Base-by-base conservation (phyloP, 2,113 vertebrate genomes). In the Gadus chalcogrammus region DNA sequence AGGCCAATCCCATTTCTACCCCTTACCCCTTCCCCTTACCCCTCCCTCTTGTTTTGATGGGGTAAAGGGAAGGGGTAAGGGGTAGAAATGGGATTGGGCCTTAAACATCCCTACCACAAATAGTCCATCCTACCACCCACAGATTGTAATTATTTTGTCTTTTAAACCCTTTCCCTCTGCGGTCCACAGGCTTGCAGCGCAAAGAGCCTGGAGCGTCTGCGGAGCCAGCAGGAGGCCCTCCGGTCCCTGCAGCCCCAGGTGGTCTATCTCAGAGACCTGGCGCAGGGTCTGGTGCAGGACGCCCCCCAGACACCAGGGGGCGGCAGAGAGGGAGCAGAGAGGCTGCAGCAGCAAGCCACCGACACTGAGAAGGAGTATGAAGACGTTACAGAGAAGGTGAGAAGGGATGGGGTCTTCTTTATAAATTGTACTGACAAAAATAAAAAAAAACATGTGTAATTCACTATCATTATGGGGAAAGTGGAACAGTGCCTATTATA, bases 181-280 rank as follows among this genome's bases (percentile, higher is more conserved):
- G 0, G 93, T 94, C 1, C 89, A 0, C 95, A 99, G 87, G 96
- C 95, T 0, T 98, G 95, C 84, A 99, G 95, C 80, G 95, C 91
- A 31, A 99, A 99, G 89, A 99, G 98, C 68, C 76, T 99, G 81
- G 98, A 99, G 88, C 94, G 96, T 64, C 88, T 99, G 56, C 92
- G 94, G 55, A 87, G 92, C 1, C 97, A 98, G 67, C 96, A 97
- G 83, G 96, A 97, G 82, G 89, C 87, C 65, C 89, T 99, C 27
- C 88, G 93, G 72, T 93, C 93, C 2, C 82, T 99, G 77, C 93
- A 93, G 68, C 91, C 94, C 0, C 98, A 98, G 71, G 95, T 99
- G 70, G 91, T 93, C 66, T 99, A 99, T 63, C 93, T 99, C 79
- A 91, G 84, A 72, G 93, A 98, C 88, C 90, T 99, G 81, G 95